Evolutionary conservation across 2,113 vertebrate genomes (phyloP).

Genomic region (Trogon surrucura): DNA sequence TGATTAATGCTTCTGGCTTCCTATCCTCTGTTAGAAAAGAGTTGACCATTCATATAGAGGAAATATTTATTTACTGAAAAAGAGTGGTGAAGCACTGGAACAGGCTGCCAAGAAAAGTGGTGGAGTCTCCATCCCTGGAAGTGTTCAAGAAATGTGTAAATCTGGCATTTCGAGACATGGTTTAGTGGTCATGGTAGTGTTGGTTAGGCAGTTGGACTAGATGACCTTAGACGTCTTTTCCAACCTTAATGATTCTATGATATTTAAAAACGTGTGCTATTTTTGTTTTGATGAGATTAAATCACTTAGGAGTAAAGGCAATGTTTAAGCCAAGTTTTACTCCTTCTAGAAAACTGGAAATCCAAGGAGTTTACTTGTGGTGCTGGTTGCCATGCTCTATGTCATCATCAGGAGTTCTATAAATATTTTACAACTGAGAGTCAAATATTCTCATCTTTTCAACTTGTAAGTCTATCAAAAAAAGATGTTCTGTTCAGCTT

Average conservation of each 20-base stretch:
- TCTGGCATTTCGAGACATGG: too few species aligned
- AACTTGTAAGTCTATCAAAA: neutral
- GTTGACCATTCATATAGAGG: rapidly evolving
- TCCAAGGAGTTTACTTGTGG: neutral
- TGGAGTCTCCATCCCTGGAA: too few species aligned
- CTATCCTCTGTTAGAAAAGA: neutral
- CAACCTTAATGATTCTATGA: too few species aligned
- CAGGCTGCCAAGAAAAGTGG: too few species aligned
- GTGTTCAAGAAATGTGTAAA: too few species aligned
- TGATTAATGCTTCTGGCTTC: neutral
- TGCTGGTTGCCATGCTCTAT: neutral
- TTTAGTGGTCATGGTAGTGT: too few species aligned
- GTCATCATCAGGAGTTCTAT: neutral
- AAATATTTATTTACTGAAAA: too few species aligned
- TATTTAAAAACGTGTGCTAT: neutral
- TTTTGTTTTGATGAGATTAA: neutral
- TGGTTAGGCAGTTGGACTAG: too few species aligned
- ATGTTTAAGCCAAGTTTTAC: neutral
- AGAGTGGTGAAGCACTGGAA: too few species aligned
- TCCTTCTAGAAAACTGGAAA: neutral
- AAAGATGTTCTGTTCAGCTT: neutral
- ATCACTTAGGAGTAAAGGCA: neutral
- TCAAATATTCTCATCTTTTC: neutral
- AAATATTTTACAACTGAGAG: neutral
- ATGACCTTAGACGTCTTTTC: too few species aligned